Percentiles rank a stretch among this genome's conserved stretches.
Evolutionary conservation across 2,797 vertebrate species (phyloP).

Genomic region (Sciurus carolinensis): DNA sequence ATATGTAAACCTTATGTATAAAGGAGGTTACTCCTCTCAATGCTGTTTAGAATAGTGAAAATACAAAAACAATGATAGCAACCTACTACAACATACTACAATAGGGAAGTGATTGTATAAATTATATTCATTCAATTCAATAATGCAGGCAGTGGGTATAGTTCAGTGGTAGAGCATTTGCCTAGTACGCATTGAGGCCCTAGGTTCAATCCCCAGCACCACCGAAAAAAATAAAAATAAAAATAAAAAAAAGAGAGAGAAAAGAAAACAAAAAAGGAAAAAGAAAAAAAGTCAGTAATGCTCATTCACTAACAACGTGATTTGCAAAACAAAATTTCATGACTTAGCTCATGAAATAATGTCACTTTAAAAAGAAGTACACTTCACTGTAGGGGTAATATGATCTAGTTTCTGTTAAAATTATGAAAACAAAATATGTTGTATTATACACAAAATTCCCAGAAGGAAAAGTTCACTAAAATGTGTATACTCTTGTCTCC

Average conservation of each 20-base stretch:
- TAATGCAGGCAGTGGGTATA: too few species aligned
- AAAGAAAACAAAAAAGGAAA: too few species aligned
- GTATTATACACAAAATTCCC: not conserved
- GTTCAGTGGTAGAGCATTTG: too few species aligned
- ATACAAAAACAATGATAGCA: not conserved
- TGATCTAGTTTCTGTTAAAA: constrained; percentile 3
- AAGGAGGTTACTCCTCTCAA: not conserved
- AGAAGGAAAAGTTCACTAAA: not conserved
- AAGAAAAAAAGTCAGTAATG: not conserved
- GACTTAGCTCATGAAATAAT: not conserved
- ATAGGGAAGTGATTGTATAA: constrained; percentile 18
- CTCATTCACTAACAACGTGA: constrained; percentile 12
- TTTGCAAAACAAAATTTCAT: constrained; percentile 29
- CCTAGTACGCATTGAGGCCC: too few species aligned
- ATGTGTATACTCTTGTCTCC: not conserved
- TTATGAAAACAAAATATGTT: constrained; percentile 4
- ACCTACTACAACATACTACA: not conserved
- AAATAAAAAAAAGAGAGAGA: too few species aligned
- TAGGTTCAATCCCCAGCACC: too few species aligned
- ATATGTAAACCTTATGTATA: not conserved
- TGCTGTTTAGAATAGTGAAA: constrained; percentile 37
- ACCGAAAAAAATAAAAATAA: too few species aligned
- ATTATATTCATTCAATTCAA: not conserved
- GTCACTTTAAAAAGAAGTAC: constrained; percentile 15
- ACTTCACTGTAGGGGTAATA: not conserved